These are phyloP conservation scores for Aegotheles bennettii DNA, from an alignment of 2,113 vertebrate genomes.

Conservation along the genomic window DNA sequence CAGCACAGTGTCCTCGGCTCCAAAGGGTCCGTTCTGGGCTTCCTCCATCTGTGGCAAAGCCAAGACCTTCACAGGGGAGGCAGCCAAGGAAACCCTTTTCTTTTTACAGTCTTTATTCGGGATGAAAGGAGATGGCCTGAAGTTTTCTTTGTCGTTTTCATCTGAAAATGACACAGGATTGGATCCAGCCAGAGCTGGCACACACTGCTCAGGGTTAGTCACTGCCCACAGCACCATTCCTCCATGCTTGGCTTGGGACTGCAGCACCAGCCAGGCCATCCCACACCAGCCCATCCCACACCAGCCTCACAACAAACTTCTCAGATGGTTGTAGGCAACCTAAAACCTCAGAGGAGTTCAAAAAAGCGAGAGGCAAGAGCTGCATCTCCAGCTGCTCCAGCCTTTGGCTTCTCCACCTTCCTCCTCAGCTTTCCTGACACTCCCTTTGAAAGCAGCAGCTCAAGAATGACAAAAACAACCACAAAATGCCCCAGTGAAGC, in stretches of 20 bases:
- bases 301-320: too few species aligned
- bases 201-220: rapidly evolving
- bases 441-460: not conserved
- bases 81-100: not conserved
- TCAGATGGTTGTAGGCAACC: too few species aligned
- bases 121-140: not conserved
- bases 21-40: not conserved
- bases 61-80: not conserved
- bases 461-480: not conserved
- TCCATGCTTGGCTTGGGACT: too few species aligned
- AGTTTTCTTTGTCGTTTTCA: conserved; percentile 28
- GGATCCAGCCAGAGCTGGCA: not conserved
- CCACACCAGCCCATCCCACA: too few species aligned
- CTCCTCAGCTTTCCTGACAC: not conserved
- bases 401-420: not conserved
- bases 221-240: not conserved
- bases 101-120: not conserved
- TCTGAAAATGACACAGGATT: not conserved
- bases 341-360: rapidly evolving
- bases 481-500: not conserved
- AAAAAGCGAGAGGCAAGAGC: not conserved
- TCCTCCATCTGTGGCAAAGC: not conserved
- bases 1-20: rapidly evolving
- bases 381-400: not conserved
- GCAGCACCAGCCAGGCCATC: too few species aligned